Conservation (phyloP, 2,888 invertebrate species). For the Biston betularia region DNA sequence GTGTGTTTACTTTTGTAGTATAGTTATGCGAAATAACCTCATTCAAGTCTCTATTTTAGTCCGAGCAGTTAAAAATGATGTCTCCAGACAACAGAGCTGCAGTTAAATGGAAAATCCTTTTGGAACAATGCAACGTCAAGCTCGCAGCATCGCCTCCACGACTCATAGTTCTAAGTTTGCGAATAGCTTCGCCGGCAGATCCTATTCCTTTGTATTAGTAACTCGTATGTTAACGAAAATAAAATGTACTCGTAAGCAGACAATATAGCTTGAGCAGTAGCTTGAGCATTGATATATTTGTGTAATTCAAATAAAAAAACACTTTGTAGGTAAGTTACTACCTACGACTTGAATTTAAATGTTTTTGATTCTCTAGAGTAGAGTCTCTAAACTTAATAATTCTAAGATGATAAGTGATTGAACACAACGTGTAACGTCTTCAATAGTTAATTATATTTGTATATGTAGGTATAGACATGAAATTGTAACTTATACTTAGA, state of each 20-base stretch:
- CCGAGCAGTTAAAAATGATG: slow-evolving; percentile 82
- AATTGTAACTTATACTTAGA: background rate
- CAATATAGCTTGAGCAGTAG: background rate
- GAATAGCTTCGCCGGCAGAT: slow-evolving; percentile 71
- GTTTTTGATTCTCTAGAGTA: too few species aligned
- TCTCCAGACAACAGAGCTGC: slow-evolving; percentile 79
- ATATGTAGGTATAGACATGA: background rate
- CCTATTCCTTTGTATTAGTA: slow-evolving; percentile 75
- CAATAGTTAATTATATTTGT: too few species aligned
- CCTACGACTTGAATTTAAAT: too few species aligned
- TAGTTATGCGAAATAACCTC: background rate
- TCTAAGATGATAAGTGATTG: too few species aligned
- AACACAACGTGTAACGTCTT: too few species aligned
- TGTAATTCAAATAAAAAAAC: too few species aligned
- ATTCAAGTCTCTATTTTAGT: slow-evolving; percentile 60
- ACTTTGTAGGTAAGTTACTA: too few species aligned
- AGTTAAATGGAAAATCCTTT: slow-evolving; percentile 88
- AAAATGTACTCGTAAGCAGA: background rate
- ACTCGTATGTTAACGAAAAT: background rate
- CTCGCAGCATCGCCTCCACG: slow-evolving; percentile 73
- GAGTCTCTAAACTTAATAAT: too few species aligned
- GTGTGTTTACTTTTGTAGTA: too few species aligned
- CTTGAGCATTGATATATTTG: too few species aligned
- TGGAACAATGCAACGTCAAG: slow-evolving; percentile 88
- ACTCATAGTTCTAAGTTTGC: slow-evolving; percentile 66